Base-by-base conservation (phyloP, 2,113 vertebrate genomes). In the Genyomyrus donnyi region DNA sequence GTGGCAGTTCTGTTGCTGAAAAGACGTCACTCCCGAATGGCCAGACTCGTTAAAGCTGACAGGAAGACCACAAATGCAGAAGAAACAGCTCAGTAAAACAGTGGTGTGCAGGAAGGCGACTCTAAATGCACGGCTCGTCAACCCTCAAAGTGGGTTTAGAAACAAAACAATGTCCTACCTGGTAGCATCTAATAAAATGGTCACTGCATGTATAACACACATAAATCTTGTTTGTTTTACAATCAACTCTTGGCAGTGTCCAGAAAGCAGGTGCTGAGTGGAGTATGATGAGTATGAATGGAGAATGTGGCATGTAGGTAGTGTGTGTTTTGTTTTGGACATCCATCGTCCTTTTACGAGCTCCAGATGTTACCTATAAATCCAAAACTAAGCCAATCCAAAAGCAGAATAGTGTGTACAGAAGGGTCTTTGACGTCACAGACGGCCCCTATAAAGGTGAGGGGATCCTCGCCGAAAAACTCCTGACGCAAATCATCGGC, bases 221-320 rank as follows among this genome's bases (percentile, higher is more conserved):
- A 70, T 70, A 70, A 70, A 70, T 70, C 62, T 70, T 70, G 74
- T 19, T 45, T 45, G 83, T 85, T 85, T 85, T 85, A 85, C 74
- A 80, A 80, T 80, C 6, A 85, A 48, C 42, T 85, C 3, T 48
- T 45, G 83, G 42, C 83, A 85, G 21, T 85, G 83, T 85, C 19
- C 83, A 45, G 39, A 48, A n/a, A 48, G 45, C 83, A 45, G 83
- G 45, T 85, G 45, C 74, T 49, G 48, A n/a, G 9, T 53, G 27
- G 24, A 50, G 31, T 53, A 35, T 56, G 24, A 31, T 52, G 21
- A 45, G 27, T 11, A 88, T 66, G 53, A 46, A 39, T 35, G 53
- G 6, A 62, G n/a, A 11, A 24, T 10, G 19, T 45, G 19, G 58
- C 13, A 5, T 42, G 74, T 53, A 48, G n/a, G 48, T 50, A 49